Evolutionary conservation across 2,797 vertebrate species (phyloP).

Genomic region (Arnoldichthys spilopterus): DNA sequence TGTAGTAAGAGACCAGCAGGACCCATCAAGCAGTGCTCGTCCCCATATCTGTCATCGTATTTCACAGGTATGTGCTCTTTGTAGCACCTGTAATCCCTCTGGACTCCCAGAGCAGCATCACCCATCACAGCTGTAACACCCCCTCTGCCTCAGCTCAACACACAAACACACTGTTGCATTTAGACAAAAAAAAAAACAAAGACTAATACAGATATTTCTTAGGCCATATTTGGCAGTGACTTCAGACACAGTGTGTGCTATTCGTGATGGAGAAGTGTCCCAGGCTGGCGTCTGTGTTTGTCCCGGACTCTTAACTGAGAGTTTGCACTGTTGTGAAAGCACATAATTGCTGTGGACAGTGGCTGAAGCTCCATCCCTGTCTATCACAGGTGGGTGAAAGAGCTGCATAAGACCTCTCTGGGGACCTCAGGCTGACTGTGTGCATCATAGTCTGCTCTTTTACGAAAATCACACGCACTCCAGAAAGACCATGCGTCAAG

Average conservation of each 20-base stretch:
- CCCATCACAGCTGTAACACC: neutral
- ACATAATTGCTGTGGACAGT: slow-evolving; percentile 46
- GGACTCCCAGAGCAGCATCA: neutral
- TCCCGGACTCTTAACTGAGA: slow-evolving; percentile 18
- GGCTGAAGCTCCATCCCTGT: slow-evolving; percentile 14
- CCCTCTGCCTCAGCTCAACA: slow-evolving; percentile 32
- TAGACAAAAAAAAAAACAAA: neutral
- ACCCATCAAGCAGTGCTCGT: neutral
- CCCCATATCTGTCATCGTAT: neutral
- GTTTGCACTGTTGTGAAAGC: slow-evolving; percentile 21
- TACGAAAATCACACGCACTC: too few relatives aligned
- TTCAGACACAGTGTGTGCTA: neutral
- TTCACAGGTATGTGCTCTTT: slow-evolving; percentile 1
- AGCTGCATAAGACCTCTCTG: slow-evolving; percentile 19
- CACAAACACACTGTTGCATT: slow-evolving; percentile 44
- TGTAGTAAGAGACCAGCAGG: neutral
- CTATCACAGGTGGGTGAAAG: slow-evolving; percentile 14
- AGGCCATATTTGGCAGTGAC: slow-evolving; percentile 5
- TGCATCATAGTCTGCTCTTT: too few relatives aligned
- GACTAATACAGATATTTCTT: neutral
- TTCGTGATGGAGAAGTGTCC: neutral
- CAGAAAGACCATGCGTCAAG: slow-evolving; percentile 30
- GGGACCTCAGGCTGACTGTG: neutral
- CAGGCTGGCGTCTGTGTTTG: slow-evolving; percentile 8
- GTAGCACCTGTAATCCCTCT: neutral